Evolutionary conservation across 2,888 invertebrate species (phyloP).

Genomic region (Unio delphinus): DNA sequence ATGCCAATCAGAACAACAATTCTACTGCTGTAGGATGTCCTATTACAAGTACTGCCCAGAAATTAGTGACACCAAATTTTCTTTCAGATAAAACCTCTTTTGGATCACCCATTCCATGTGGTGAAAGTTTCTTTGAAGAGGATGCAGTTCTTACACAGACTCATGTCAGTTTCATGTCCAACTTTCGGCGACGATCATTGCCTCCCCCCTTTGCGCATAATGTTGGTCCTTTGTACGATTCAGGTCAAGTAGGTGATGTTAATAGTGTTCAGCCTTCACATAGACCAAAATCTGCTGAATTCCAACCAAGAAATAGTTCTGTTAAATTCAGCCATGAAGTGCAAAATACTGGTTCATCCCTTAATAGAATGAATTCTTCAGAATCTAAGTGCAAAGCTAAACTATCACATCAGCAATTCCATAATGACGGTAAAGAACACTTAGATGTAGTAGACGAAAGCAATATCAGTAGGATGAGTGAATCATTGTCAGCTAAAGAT

Average conservation of each 20-base stretch:
- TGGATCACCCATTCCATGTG: slow-evolving; percentile 61
- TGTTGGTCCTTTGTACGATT: slow-evolving; percentile 7
- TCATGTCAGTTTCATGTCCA: slow-evolving; percentile 47
- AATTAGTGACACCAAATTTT: slow-evolving; percentile 3
- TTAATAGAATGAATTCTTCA: no score
- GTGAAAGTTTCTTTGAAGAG: slow-evolving; percentile 68
- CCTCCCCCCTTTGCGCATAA: slow-evolving; percentile 10
- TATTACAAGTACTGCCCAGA: slow-evolving; percentile 22
- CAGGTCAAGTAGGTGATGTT: slow-evolving; percentile 4
- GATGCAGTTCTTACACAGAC: slow-evolving; percentile 52
- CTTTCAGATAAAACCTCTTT: slow-evolving; percentile 9
- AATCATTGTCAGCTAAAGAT: no score
- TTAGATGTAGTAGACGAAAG: no score
- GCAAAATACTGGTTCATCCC: no score
- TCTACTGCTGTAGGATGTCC: not conserved
- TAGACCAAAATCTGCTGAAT: not conserved
- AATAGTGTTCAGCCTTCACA: slow-evolving; percentile 2
- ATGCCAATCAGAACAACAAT: no score
- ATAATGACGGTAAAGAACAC: no score
- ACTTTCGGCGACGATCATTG: slow-evolving; percentile 31
- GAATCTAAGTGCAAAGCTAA: not conserved
- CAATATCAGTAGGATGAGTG: no score
- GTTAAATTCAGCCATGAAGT: no score
- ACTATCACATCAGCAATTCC: no score
- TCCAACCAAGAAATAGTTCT: not conserved